phyloP scores from a whole-genome alignment of 2,888 invertebrate species.

The Caenorhabditis sp. region DNA sequence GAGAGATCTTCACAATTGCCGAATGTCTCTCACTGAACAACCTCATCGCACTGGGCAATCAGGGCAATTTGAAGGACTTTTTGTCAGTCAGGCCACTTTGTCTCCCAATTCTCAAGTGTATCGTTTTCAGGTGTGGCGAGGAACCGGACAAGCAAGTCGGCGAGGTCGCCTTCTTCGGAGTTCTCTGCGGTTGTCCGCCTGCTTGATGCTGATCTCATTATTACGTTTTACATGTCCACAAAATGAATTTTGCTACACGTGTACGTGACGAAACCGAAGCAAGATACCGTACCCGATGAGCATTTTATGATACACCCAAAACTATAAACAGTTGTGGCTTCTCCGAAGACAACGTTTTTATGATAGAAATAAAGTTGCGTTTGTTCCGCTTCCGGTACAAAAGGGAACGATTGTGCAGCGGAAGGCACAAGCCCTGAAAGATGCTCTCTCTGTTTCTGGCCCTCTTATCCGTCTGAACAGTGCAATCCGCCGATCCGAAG shows the following conservation, averaged over 20 bases:
- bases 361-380: too few species aligned
- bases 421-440: background rate
- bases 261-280: too few species aligned
- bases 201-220: conserved; percentile 14
- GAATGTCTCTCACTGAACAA: conserved; percentile 40
- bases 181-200: conserved; percentile 41
- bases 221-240: too few species aligned
- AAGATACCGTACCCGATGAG: too few species aligned
- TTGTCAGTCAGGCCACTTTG: conserved; percentile 18
- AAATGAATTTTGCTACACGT: too few species aligned
- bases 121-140: conserved; percentile 37
- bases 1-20: conserved; percentile 34
- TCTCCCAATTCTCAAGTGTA: background rate
- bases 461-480: conserved; percentile 1
- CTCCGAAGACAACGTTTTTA: too few species aligned
- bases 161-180: conserved; percentile 43
- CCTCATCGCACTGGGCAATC: conserved; percentile 2
- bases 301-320: too few species aligned
- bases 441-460: conserved; percentile 13
- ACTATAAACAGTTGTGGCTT: background rate
- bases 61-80: conserved; percentile 47
- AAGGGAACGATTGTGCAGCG: background rate
- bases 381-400: background rate
- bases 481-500: conserved; percentile 5
- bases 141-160: conserved; percentile 40